These are phyloP conservation scores for Siniperca knerii DNA, from an alignment of 2,113 vertebrate species.

Conservation along the genomic window DNA sequence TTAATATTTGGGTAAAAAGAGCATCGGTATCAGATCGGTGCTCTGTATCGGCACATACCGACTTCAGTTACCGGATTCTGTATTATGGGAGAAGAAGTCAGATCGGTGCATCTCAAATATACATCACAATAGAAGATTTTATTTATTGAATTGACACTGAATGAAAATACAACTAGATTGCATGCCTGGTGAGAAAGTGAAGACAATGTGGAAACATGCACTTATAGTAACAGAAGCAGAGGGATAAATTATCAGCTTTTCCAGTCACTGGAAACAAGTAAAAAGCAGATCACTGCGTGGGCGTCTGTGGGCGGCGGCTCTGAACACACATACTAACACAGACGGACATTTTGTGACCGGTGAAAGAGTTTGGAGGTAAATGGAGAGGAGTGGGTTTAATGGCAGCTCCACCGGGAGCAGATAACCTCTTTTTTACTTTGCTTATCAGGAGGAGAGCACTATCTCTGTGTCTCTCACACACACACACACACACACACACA, in stretches of 20 bases:
- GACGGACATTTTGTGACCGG: constrained; percentile 23
- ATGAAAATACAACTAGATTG: not conserved
- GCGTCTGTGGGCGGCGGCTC: constrained; percentile 18
- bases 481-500: not conserved
- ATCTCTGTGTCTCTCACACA: not conserved
- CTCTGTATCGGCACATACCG: too few species aligned
- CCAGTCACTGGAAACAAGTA: not conserved
- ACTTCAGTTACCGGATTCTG: too few species aligned
- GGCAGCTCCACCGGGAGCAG: constrained; percentile 40
- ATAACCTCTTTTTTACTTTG: constrained; percentile 55
- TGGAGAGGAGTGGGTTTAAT: constrained; percentile 37
- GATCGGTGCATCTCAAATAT: not conserved
- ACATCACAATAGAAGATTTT: not conserved
- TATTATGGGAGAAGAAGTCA: too few species aligned
- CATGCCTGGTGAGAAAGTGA: not conserved
- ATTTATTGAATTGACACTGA: not conserved
- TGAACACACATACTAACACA: not conserved
- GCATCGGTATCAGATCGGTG: too few species aligned
- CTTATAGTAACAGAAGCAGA: not conserved
- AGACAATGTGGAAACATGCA: not conserved
- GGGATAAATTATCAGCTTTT: not conserved
- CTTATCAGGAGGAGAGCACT: constrained; percentile 19
- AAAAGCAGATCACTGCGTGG: not conserved
- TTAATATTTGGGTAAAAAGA: too few species aligned
- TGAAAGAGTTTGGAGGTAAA: constrained; percentile 25